Percentiles rank a stretch among this genome's conserved stretches.
phyloP scores from a whole-genome alignment of 1,140 invertebrate genomes.

The Hypothenemus hampei region DNA sequence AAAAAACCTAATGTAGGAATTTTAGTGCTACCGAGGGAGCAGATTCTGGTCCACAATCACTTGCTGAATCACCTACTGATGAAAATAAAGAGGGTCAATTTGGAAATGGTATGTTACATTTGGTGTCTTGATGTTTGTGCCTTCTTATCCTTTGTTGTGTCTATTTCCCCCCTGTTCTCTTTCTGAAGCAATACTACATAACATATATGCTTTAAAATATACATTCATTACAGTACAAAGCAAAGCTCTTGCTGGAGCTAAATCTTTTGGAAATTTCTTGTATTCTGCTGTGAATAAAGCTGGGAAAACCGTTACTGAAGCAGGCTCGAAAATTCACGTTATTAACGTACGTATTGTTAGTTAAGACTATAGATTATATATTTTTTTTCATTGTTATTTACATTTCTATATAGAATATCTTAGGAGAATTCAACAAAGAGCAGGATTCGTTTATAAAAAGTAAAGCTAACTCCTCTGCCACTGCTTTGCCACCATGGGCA shows the following conservation, averaged over 20 bases:
- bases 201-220: too few species aligned
- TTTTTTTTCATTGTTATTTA: neutral
- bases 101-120: conserved; percentile 63
- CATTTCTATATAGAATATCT: conserved; percentile 88
- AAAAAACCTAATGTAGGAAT: conserved; percentile 35
- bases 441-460: conserved; percentile 91
- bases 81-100: conserved; percentile 68
- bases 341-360: conserved; percentile 94
- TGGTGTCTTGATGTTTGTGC: neutral
- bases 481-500: conserved; percentile 86
- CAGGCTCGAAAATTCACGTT: conserved; percentile 88
- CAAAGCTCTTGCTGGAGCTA: conserved; percentile 86
- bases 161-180: conserved; percentile 1
- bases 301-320: conserved; percentile 69
- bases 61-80: conserved; percentile 69
- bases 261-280: conserved; percentile 86
- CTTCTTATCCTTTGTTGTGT: neutral
- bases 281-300: conserved; percentile 89
- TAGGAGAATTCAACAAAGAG: conserved; percentile 94
- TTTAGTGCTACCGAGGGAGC: conserved; percentile 79
- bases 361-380: conserved; percentile 31
- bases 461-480: conserved; percentile 68
- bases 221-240: conserved; percentile 67
- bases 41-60: conserved; percentile 72
- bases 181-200: neutral